These are phyloP conservation scores for Acanthochromis polyacanthus DNA, from an alignment of 2,113 vertebrate species.

Conservation along the genomic window DNA sequence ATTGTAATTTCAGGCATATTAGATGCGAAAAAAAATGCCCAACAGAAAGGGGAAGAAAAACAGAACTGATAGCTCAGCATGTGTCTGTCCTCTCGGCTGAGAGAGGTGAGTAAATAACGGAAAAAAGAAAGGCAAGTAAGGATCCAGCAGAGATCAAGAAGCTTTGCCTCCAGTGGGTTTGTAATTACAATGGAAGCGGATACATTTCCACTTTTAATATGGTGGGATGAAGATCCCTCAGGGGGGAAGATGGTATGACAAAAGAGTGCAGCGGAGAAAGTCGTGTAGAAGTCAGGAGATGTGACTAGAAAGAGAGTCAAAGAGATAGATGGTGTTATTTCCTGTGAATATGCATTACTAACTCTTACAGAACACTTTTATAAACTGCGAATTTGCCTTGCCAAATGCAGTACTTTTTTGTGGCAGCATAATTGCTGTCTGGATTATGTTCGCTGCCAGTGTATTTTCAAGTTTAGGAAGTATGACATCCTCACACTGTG, in stretches of 20 bases:
- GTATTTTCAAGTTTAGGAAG: not conserved
- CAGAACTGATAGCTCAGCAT: slow-evolving; percentile 74
- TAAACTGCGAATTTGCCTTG: not conserved
- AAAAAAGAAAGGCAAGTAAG: slow-evolving; percentile 65
- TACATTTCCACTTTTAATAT: slow-evolving; percentile 80
- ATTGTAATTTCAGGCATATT: slow-evolving; percentile 68
- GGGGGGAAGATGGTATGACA: slow-evolving; percentile 41
- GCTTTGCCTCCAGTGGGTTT: slow-evolving; percentile 77
- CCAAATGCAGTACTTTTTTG: slow-evolving; percentile 5
- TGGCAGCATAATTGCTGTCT: slow-evolving; percentile 7
- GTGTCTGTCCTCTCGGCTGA: slow-evolving; percentile 69
- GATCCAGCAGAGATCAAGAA: slow-evolving; percentile 79
- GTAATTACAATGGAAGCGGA: slow-evolving; percentile 81
- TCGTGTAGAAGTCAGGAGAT: slow-evolving; percentile 63
- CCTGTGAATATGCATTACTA: slow-evolving; percentile 17
- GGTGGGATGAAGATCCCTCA: slow-evolving; percentile 65
- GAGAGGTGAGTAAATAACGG: slow-evolving; percentile 73
- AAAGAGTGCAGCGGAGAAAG: slow-evolving; percentile 58
- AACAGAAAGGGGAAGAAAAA: slow-evolving; percentile 65
- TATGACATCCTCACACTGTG: not conserved
- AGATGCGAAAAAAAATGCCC: slow-evolving; percentile 65
- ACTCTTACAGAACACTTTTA: slow-evolving; percentile 1
- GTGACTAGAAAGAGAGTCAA: slow-evolving; percentile 39
- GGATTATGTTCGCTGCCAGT: not conserved
- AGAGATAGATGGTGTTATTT: slow-evolving; percentile 4